Base-by-base conservation (phyloP, 1,140 invertebrate species). In the Nasonia giraulti region DNA sequence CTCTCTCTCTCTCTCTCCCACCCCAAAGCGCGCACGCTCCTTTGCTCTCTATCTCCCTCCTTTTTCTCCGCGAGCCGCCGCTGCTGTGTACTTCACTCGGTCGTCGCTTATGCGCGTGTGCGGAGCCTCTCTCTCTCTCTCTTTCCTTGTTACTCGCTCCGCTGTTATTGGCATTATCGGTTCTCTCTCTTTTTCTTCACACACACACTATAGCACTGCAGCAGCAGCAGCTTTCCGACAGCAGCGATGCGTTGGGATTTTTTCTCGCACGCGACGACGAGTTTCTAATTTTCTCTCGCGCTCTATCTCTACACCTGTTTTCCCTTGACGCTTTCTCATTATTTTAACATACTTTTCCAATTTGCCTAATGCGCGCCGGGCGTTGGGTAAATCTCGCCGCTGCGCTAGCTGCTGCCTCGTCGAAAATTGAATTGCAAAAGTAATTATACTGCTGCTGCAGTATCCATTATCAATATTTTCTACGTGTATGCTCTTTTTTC, bases 71-170 rank as follows among this genome's bases (percentile, higher is more conserved):
- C 50, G 17, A 31, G 17, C 23, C 11, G 40, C 40, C 23, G 2
- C 20, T 17, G n/a, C 40, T 47, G 66, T 69, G 20, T 5, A 66
- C 44, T 79, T 44, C 47, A 71, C 77, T 40, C 82, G 84, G 77
- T 82, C 80, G 75, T 73, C 83, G 79, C 86, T 74, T 88, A 83
- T 71, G 74, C 83, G 47, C 84, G 55, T 62, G 77, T 85, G 80
- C 88, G 82, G 84, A 84, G 71, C 44, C 44, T 40, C 31, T 85
- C 83, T 69, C 85, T 27, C 73, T 78, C 17, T 62, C 55, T 62
- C 73, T 78, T 62, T 62, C 55, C 20, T 78, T 33, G 11, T 27
- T 31, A 31, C 73, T 40, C 73, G 27, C 27, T 33, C 5, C 3
- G 37, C 55, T 68, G 66, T 23, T 55, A 80, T 40, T 62, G 81